Evolutionary conservation across 2,888 invertebrate genomes (phyloP), one percentile per base, ranked within the genome.

Genomic region (Andrena hattorfiana): DNA sequence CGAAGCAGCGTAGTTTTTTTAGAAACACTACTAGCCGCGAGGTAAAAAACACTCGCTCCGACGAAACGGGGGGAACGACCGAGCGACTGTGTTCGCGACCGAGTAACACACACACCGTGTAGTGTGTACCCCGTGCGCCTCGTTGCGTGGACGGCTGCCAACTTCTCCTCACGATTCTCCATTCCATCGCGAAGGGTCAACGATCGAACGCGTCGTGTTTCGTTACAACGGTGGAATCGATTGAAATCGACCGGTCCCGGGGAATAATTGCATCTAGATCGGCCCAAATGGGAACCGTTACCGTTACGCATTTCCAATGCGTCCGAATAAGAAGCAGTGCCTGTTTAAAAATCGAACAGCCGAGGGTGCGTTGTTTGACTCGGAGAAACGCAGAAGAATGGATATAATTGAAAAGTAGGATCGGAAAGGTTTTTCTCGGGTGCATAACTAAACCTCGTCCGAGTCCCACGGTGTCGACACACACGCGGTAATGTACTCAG

Each of bases 181-280:
- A 88, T 88, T 80, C 87, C 86, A 71, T 86, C 79, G 77, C 51
- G 69, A 70, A 83, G 86, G 87, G 85, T 88, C 88, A 88, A 88
- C 81, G 87, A 71, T 83, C 87, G 77, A 77, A 68, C 71, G 66
- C 68, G 59, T 82, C 83, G 77, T 68, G 66, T 88, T 81, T 86
- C 83, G 73, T 84, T 64, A 67, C 62, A 28, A 48, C 59, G 62
- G 42, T 51, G 64, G 77, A 81, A 84, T 74, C 80, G 68, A 62
- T 74, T 76, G 77, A 56, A 48, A 60, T 60, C 20, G 30, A 35
- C 28, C 32, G 10, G 16, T 42, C 30, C 20, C 23, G 10, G 23
- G 20, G 10, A 10, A 26, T 2, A 16, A 16, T 35, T 64, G 23
- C 48, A 42, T 13, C 16, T 13, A 2, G 20, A 23, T 2, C 23